phyloP scores from a whole-genome alignment of 2,888 invertebrate species.

The Hypolimnas misippus region DNA sequence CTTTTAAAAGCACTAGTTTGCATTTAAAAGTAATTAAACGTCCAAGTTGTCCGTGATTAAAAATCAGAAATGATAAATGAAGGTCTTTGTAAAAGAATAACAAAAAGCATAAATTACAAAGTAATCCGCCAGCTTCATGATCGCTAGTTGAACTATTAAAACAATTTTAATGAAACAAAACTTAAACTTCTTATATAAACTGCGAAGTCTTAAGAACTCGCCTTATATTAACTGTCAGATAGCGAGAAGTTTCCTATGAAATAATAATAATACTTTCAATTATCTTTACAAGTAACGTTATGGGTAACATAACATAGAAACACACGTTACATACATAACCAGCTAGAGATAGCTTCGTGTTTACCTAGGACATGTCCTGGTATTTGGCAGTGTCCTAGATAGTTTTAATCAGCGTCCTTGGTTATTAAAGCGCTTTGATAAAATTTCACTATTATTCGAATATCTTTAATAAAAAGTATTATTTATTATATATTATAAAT shows the following conservation, averaged over 20 bases:
- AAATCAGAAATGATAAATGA: conserved; percentile 9
- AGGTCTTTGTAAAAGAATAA: neutral
- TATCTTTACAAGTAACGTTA: neutral
- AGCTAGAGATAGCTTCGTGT: too few species aligned
- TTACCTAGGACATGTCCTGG: too few species aligned
- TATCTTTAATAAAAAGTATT: too few species aligned
- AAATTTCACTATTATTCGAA: too few species aligned
- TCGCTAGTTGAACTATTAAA: conserved; percentile 24
- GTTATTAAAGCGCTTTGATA: too few species aligned
- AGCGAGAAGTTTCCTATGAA: conserved; percentile 17
- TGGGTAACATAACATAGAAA: too few species aligned
- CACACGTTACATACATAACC: too few species aligned
- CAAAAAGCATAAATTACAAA: conserved; percentile 9
- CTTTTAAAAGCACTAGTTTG: neutral
- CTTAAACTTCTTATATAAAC: conserved; percentile 23
- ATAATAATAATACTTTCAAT: conserved; percentile 11
- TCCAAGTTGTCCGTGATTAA: conserved; percentile 7
- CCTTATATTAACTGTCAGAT: conserved; percentile 19
- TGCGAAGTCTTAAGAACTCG: conserved; percentile 19
- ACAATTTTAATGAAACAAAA: conserved; percentile 34
- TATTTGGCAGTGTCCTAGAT: too few species aligned
- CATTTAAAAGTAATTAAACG: conserved; percentile 6
- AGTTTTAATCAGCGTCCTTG: too few species aligned
- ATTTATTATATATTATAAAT: too few species aligned
- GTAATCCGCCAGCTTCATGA: conserved; percentile 13